phyloP scores from a whole-genome alignment of 2,113 vertebrate species.

The Rissa tridactyla region DNA sequence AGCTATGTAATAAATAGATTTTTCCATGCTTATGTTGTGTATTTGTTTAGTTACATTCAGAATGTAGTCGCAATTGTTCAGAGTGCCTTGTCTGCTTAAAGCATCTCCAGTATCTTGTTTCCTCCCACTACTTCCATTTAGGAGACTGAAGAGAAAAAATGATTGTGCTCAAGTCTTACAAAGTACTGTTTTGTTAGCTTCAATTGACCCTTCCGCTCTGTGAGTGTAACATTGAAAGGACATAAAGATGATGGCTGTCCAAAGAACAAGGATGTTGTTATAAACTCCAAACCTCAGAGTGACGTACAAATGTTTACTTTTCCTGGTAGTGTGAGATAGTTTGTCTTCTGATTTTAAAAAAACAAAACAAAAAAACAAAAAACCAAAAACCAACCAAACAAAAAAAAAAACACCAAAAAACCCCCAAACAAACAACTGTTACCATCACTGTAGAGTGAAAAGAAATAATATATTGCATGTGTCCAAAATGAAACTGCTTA shows the following conservation, averaged over 20 bases:
- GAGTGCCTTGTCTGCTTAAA: not conserved
- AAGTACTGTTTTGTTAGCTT: slow-evolving; percentile 25
- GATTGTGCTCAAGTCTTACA: not conserved
- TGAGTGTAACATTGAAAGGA: not conserved
- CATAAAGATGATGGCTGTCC: not conserved
- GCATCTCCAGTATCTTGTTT: not conserved
- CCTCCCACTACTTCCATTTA: not conserved
- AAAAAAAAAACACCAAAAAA: not conserved
- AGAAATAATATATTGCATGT: not conserved
- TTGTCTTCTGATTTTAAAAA: not conserved
- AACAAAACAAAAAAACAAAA: not conserved
- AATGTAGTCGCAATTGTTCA: not conserved
- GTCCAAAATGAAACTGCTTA: not conserved
- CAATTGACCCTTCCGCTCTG: slow-evolving; percentile 3
- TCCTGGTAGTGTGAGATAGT: not conserved
- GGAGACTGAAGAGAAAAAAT: slow-evolving; percentile 30
- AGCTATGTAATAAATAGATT: not conserved
- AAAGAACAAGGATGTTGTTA: not conserved
- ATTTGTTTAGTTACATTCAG: not conserved
- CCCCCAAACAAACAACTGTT: not conserved
- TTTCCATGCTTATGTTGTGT: not conserved
- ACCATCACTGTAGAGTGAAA: not conserved
- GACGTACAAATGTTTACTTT: not conserved
- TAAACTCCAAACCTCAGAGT: not conserved
- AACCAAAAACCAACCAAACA: not conserved